Percentiles rank a stretch among this genome's conserved stretches.
phyloP scores from a whole-genome alignment of 2,888 invertebrate genomes.

The Drosophila basisetae region DNA sequence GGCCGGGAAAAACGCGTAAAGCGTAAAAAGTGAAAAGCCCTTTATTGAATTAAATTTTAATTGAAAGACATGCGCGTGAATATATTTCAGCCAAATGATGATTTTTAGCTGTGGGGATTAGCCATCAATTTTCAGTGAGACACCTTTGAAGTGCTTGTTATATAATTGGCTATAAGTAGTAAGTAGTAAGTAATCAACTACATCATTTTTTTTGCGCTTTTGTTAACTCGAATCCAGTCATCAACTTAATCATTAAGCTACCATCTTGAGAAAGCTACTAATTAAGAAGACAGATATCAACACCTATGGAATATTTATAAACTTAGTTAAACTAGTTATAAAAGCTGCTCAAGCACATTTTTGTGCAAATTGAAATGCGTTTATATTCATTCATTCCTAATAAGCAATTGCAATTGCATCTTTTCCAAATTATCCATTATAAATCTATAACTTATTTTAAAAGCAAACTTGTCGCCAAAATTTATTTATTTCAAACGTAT shows the following conservation, averaged over 20 bases:
- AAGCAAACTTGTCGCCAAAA: not conserved
- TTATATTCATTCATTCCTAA: no score
- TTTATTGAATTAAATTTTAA: slow-evolving; percentile 81
- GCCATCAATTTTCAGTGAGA: not conserved
- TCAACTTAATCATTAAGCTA: not conserved
- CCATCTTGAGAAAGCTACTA: not conserved
- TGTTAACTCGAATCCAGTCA: not conserved
- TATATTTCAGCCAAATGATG: slow-evolving; percentile 49
- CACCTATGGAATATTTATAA: not conserved
- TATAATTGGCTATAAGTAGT: not conserved
- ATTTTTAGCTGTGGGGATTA: no score
- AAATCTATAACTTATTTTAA: not conserved
- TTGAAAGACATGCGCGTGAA: slow-evolving; percentile 71
- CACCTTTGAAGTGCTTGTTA: no score
- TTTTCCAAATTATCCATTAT: not conserved
- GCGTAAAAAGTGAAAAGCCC: slow-evolving; percentile 45
- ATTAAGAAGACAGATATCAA: not conserved
- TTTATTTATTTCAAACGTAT: not conserved
- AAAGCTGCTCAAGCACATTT: not conserved
- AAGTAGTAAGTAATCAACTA: not conserved
- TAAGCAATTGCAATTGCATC: not conserved
- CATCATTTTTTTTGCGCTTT: not conserved
- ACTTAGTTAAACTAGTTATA: not conserved
- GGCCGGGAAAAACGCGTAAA: slow-evolving; percentile 33
- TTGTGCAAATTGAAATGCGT: not conserved